Percentiles rank a stretch among this genome's conserved stretches.
Evolutionary conservation across 2,888 invertebrate genomes (phyloP).

Genomic region (Brachypterus glaber): DNA sequence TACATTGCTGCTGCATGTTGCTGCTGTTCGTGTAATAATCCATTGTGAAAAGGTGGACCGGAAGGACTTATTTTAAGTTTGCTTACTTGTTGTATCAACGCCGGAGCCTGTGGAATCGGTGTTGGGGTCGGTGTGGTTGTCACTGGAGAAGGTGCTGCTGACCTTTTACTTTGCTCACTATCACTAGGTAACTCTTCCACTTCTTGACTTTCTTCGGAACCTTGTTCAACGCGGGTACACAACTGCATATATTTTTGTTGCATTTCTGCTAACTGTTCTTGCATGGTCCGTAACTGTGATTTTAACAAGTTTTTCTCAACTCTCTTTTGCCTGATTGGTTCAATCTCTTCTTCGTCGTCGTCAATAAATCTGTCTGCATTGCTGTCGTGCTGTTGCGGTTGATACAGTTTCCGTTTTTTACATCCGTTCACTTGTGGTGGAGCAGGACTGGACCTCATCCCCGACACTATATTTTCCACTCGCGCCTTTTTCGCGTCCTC

Average conservation of each 20-base stretch:
- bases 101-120: slow-evolving; percentile 31
- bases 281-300: slow-evolving; percentile 76
- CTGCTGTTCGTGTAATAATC: slow-evolving; percentile 38
- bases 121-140: slow-evolving; percentile 43
- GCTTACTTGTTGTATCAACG: slow-evolving; percentile 35
- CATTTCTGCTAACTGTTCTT: slow-evolving; percentile 84
- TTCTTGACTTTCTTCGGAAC: slow-evolving; percentile 65
- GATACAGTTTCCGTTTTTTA: slow-evolving; percentile 91
- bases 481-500: slow-evolving; percentile 82
- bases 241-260: slow-evolving; percentile 84
- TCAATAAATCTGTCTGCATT: slow-evolving; percentile 57
- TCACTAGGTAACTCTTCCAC: slow-evolving; percentile 66
- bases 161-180: slow-evolving; percentile 48
- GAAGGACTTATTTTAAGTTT: slow-evolving; percentile 40
- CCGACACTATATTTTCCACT: slow-evolving; percentile 90
- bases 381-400: slow-evolving; percentile 86
- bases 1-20: slow-evolving; percentile 56
- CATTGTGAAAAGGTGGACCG: slow-evolving; percentile 42
- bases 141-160: slow-evolving; percentile 47
- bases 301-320: slow-evolving; percentile 81
- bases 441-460: slow-evolving; percentile 82
- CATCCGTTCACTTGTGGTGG: slow-evolving; percentile 81
- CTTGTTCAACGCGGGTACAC: slow-evolving; percentile 75
- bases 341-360: slow-evolving; percentile 67
- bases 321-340: slow-evolving; percentile 72